A percentile compares a stretch with the other conserved stretches of the same genome.
Conservation (phyloP, 2,113 vertebrate genomes). For the Prunella himalayana region DNA sequence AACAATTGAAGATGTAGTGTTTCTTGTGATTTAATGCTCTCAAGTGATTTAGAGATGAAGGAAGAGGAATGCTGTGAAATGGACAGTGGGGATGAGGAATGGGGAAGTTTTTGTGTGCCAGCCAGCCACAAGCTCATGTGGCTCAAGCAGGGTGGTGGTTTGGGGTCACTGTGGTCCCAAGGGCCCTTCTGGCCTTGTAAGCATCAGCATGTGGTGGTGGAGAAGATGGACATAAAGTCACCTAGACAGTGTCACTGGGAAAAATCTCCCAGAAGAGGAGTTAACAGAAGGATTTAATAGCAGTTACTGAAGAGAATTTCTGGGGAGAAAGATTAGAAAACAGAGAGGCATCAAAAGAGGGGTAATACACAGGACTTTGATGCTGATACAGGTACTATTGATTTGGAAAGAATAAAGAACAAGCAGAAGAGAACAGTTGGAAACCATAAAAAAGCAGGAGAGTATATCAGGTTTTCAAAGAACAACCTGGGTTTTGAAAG, state of each 20-base stretch:
- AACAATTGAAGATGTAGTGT: neutral
- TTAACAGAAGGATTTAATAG: neutral
- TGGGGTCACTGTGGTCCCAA: neutral
- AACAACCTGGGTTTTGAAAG: neutral
- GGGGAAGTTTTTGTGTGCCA: accelerated
- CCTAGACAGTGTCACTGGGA: neutral
- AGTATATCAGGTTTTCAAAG: neutral
- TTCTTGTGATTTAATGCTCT: neutral
- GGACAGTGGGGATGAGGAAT: neutral
- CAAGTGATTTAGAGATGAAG: neutral
- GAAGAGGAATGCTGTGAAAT: neutral
- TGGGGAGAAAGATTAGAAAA: neutral
- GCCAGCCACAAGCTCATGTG: neutral
- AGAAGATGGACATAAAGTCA: neutral
- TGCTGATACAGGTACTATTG: neutral
- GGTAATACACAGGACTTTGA: neutral
- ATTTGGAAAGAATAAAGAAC: neutral
- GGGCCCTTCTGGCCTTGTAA: neutral
- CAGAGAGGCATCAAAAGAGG: neutral
- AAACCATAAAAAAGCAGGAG: neutral
- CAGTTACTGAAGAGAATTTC: neutral
- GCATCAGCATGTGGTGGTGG: accelerated
- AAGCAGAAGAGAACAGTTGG: neutral
- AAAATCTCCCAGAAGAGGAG: neutral
- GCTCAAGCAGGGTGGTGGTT: neutral